phyloP scores from a whole-genome alignment of 2,797 vertebrate genomes.

The Heteromormyrus szaboi region DNA sequence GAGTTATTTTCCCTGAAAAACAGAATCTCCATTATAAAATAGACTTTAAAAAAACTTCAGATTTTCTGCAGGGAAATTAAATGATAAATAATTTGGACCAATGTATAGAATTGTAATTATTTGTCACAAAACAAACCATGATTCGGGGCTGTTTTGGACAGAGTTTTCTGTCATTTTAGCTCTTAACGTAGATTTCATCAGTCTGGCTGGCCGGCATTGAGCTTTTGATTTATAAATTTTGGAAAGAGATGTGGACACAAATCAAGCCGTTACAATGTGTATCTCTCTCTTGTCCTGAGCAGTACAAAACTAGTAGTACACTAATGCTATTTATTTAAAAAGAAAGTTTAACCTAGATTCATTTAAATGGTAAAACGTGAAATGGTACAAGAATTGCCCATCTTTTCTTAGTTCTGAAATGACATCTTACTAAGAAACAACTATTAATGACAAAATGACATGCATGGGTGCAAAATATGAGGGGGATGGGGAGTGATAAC shows the following conservation, averaged over 20 bases:
- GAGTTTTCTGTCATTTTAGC: neutral
- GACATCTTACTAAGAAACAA: neutral
- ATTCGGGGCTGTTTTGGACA: neutral
- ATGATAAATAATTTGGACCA: neutral
- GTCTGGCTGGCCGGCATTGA: neutral
- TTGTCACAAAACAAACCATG: neutral
- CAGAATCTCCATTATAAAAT: neutral
- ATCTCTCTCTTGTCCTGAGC: neutral
- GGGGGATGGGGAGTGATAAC: too few species aligned
- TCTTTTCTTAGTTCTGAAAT: neutral
- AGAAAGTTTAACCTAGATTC: neutral
- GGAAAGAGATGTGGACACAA: neutral
- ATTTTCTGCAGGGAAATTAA: neutral
- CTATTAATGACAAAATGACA: neutral
- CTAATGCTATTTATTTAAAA: neutral
- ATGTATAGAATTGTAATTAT: neutral
- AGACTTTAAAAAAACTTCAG: neutral
- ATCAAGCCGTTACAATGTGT: neutral
- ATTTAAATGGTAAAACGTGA: neutral
- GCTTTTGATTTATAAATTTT: neutral
- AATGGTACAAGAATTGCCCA: neutral
- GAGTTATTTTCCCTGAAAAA: neutral
- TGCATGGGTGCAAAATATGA: neutral
- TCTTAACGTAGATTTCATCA: neutral
- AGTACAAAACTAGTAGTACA: neutral